Evolutionary conservation across 2,888 invertebrate species (phyloP).

Genomic region (Galerucella calmariensis): DNA sequence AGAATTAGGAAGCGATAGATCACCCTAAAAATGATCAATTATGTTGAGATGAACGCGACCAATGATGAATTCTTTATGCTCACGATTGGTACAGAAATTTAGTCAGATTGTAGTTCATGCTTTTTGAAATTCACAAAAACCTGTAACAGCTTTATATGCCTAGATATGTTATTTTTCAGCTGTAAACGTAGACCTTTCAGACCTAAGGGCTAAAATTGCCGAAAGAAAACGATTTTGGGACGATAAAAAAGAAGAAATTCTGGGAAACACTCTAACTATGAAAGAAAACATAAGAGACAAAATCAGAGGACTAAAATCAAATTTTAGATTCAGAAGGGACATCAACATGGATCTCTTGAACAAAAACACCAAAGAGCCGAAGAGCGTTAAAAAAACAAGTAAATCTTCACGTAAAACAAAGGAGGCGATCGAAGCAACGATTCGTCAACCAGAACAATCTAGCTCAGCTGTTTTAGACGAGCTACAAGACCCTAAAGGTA

Average conservation of each 20-base stretch:
- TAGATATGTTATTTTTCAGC: conserved; percentile 16
- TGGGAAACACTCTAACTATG: conserved; percentile 34
- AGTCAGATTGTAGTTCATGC: neutral
- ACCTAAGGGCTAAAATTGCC: conserved; percentile 36
- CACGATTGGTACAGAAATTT: neutral
- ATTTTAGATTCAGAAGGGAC: conserved; percentile 49
- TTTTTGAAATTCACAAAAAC: too few species aligned
- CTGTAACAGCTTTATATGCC: neutral
- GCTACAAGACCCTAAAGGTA: conserved; percentile 35
- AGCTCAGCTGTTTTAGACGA: conserved; percentile 49
- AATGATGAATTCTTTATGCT: too few species aligned
- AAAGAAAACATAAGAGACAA: conserved; percentile 37
- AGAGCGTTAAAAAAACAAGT: conserved; percentile 30
- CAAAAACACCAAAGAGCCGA: conserved; percentile 42
- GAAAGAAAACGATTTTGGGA: conserved; percentile 39
- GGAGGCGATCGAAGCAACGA: conserved; percentile 47
- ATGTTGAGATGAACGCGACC: too few species aligned
- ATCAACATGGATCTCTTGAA: conserved; percentile 59
- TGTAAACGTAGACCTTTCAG: conserved; percentile 20
- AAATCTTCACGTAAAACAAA: conserved; percentile 37
- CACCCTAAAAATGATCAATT: too few species aligned
- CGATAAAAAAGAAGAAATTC: conserved; percentile 38
- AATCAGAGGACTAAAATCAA: conserved; percentile 35
- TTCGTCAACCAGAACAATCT: conserved; percentile 46
- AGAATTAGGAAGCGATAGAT: too few species aligned